phyloP scores from a whole-genome alignment of 2,888 invertebrate genomes.

The Stenchaetothrips biformis region DNA sequence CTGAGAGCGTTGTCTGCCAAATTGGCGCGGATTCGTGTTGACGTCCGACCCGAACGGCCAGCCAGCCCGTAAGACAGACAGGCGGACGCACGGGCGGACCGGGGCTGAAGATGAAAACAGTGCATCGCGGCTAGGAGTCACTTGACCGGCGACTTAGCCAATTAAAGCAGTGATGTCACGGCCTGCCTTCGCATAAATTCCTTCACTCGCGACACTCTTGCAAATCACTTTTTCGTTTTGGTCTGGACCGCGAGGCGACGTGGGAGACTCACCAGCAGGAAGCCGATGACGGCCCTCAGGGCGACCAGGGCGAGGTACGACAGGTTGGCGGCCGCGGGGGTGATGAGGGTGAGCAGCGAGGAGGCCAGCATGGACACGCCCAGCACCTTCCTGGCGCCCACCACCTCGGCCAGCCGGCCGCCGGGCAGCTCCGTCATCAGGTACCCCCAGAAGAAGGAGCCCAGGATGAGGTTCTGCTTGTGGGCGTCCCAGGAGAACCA shows the following conservation, averaged over 20 bases:
- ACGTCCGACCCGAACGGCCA: no score
- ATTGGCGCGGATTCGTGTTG: no score
- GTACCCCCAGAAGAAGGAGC: slow-evolving; percentile 91
- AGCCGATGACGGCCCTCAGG: slow-evolving; percentile 68
- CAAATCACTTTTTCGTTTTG: no score
- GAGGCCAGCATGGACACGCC: slow-evolving; percentile 82
- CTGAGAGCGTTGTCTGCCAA: no score
- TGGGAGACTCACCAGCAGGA: slow-evolving; percentile 61
- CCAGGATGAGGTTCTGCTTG: slow-evolving; percentile 73
- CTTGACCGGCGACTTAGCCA: background rate
- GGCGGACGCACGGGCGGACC: no score
- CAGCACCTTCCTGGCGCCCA: slow-evolving; percentile 79
- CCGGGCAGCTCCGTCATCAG: slow-evolving; percentile 84
- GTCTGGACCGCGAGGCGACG: no score
- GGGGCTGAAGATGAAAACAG: no score
- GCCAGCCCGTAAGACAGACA: no score
- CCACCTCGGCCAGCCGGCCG: slow-evolving; percentile 74
- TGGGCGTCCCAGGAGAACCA: slow-evolving; percentile 73
- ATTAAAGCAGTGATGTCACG: background rate
- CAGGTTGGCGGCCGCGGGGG: slow-evolving; percentile 68
- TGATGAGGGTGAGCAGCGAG: slow-evolving; percentile 72
- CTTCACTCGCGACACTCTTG: background rate
- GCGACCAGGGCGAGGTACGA: slow-evolving; percentile 62
- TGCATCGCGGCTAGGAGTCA: no score
- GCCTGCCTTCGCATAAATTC: no score